These are phyloP conservation scores for Acanthococcus lagerstroemiae DNA, from an alignment of 2,888 invertebrate genomes.

Conservation along the genomic window DNA sequence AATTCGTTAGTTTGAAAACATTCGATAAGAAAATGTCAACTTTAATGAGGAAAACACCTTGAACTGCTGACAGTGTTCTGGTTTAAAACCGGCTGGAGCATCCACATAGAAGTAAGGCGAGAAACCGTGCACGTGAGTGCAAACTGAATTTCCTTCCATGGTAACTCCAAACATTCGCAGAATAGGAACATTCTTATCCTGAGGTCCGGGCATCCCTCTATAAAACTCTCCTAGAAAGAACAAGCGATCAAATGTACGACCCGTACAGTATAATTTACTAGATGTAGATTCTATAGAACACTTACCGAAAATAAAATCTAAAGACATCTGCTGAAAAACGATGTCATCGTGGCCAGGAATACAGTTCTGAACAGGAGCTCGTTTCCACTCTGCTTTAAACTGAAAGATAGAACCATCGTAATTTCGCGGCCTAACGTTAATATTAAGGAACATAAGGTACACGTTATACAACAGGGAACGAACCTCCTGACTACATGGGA, in stretches of 20 bases:
- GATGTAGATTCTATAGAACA: not conserved
- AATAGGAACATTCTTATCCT: conserved; percentile 67
- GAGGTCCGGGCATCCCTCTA: conserved; percentile 81
- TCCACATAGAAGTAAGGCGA: conserved; percentile 91
- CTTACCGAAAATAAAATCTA: conserved; percentile 73
- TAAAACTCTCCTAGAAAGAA: conserved; percentile 50
- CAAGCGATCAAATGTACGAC: not conserved
- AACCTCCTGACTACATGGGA: not conserved
- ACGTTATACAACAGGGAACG: not conserved
- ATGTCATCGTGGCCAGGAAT: conserved; percentile 58
- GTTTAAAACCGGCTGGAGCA: conserved; percentile 62
- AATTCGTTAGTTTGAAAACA: not conserved
- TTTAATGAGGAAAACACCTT: conserved; percentile 43
- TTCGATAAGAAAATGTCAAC: not conserved
- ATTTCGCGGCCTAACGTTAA: no score
- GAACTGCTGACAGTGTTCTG: conserved; percentile 53
- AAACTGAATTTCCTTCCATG: conserved; percentile 77
- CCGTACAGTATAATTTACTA: not conserved
- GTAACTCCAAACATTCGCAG: conserved; percentile 83
- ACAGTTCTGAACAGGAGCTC: conserved; percentile 58
- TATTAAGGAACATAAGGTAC: no score
- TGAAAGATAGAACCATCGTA: no score
- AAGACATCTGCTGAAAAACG: conserved; percentile 86
- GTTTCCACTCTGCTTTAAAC: conserved; percentile 51
- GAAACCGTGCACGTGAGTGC: conserved; percentile 95